phyloP scores from a whole-genome alignment of 2,888 invertebrate genomes.

The Serripes groenlandicus region DNA sequence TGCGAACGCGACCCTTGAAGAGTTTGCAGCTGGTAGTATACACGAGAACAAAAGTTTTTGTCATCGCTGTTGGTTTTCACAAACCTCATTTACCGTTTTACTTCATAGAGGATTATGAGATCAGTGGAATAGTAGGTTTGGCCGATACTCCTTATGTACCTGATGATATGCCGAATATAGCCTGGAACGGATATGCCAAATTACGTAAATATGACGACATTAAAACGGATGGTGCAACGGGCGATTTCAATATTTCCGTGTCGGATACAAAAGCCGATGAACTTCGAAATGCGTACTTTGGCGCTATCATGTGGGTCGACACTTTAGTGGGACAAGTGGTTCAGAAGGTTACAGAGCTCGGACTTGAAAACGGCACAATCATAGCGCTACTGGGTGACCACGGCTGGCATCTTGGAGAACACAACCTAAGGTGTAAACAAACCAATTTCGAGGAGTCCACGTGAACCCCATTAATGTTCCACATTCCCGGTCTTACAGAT shows the following conservation, averaged over 20 bases:
- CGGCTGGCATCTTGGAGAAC: slow-evolving; percentile 5
- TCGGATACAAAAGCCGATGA: background rate
- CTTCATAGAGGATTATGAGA: slow-evolving; percentile 2
- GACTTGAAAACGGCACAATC: slow-evolving; percentile 1
- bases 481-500: slow-evolving; percentile 6
- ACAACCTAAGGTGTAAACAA: slow-evolving; percentile 1
- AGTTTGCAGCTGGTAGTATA: background rate
- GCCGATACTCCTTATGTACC: slow-evolving; percentile 1
- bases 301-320: background rate
- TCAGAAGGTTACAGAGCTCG: background rate
- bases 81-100: slow-evolving; percentile 5
- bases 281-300: slow-evolving; percentile 14
- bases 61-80: slow-evolving; percentile 6
- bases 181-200: slow-evolving; percentile 1
- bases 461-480: slow-evolving; percentile 20
- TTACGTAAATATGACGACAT: slow-evolving; percentile 9
- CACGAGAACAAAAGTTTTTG: slow-evolving; percentile 5
- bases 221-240: background rate
- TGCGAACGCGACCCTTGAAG: background rate
- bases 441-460: slow-evolving; percentile 15
- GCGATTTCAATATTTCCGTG: background rate
- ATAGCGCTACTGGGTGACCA: slow-evolving; percentile 7
- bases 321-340: background rate
- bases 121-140: background rate
- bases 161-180: background rate